Conservation (phyloP, 2,797 vertebrate species). For the Leptoclinus maculatus region DNA sequence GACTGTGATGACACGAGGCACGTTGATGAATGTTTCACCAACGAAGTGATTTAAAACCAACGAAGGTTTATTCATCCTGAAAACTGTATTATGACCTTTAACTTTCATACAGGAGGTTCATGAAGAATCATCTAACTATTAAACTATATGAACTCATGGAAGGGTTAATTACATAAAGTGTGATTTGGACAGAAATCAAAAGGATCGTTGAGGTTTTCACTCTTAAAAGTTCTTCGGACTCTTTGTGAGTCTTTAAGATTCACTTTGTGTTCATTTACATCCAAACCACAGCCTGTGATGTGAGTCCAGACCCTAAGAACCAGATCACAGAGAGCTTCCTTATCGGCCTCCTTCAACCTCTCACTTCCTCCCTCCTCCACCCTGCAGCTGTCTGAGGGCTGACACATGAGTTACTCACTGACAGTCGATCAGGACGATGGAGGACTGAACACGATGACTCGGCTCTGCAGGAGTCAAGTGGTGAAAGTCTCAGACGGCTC, state of each 20-base stretch:
- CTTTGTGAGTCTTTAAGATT: constrained; percentile 14
- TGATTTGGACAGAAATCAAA: constrained; percentile 14
- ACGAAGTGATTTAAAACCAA: background rate
- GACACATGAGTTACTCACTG: constrained; percentile 17
- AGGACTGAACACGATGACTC: too few relatives aligned
- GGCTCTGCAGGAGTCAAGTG: background rate
- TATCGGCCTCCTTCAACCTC: constrained; percentile 30
- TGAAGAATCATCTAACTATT: background rate
- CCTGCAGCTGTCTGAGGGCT: background rate
- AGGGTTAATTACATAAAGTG: too few relatives aligned
- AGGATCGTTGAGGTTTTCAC: background rate
- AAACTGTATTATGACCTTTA: background rate
- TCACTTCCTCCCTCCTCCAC: constrained; percentile 28
- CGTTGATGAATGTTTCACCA: background rate
- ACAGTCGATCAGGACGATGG: background rate
- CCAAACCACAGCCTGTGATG: constrained; percentile 50
- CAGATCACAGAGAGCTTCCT: constrained; percentile 47
- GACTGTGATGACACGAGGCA: background rate
- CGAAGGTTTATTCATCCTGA: too few relatives aligned
- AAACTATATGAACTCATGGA: too few relatives aligned
- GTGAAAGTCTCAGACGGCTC: constrained; percentile 31
- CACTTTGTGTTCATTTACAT: constrained; percentile 22
- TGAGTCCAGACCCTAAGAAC: constrained; percentile 14
- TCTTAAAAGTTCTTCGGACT: background rate
- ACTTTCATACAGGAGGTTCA: background rate